Evolutionary conservation across 2,113 vertebrate genomes (phyloP).

Genomic region (Mastomys natalensis): DNA sequence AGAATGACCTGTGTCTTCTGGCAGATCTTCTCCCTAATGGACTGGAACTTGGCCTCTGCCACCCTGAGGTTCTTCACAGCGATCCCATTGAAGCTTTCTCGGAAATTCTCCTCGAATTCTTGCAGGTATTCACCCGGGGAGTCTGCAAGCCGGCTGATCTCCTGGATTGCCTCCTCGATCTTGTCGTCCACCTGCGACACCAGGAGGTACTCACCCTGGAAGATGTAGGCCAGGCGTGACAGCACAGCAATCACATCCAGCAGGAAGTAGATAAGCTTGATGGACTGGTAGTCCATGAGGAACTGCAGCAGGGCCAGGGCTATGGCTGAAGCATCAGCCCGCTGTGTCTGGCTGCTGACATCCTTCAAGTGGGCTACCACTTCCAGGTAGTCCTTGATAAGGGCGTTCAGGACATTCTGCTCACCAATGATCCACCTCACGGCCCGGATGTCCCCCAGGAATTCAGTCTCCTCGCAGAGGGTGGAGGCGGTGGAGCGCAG

Average conservation of each 20-base stretch:
- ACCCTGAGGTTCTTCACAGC: constrained; percentile 96
- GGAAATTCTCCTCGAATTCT: constrained; percentile 97
- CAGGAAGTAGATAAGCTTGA: constrained; percentile 98
- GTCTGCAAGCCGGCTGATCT: constrained; percentile 94
- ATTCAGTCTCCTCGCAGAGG: constrained; percentile 95
- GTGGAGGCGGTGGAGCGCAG: constrained; percentile 93
- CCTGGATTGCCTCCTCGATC: constrained; percentile 95
- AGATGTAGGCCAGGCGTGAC: constrained; percentile 94
- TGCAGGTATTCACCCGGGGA: constrained; percentile 96
- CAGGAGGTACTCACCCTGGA: constrained; percentile 95
- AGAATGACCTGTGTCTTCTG: constrained; percentile 94
- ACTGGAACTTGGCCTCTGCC: constrained; percentile 98
- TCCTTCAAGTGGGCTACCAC: constrained; percentile 96
- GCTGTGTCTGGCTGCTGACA: constrained; percentile 95
- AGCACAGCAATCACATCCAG: constrained; percentile 95
- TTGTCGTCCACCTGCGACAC: constrained; percentile 95
- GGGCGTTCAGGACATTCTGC: constrained; percentile 96
- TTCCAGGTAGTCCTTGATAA: constrained; percentile 98
- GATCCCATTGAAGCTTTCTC: constrained; percentile 96
- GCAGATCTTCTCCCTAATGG: constrained; percentile 98
- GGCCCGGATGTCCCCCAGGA: constrained; percentile 95
- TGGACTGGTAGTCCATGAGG: constrained; percentile 96
- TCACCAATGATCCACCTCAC: constrained; percentile 97
- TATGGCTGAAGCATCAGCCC: constrained; percentile 94
- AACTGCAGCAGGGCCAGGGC: constrained; percentile 96